phyloP scores from a whole-genome alignment of 2,113 vertebrate genomes.

The Cricetomys ansorgei region DNA sequence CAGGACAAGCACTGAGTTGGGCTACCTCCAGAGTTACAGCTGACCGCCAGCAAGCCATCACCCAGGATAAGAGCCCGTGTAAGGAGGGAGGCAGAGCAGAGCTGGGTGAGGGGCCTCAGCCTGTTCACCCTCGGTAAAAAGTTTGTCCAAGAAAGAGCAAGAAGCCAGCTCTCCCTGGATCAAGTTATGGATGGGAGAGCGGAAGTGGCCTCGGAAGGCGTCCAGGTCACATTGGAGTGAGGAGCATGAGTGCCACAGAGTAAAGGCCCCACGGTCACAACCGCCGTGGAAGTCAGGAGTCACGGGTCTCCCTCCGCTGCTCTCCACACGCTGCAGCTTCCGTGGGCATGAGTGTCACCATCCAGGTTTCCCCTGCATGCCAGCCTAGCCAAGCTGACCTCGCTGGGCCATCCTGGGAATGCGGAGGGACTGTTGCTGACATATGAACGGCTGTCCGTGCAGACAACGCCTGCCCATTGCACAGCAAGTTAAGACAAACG shows the following conservation, averaged over 20 bases:
- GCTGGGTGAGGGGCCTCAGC: not conserved
- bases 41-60: not conserved
- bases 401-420: not conserved
- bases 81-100: not conserved
- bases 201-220: not conserved
- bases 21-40: too few relatives aligned
- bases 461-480: rapidly evolving
- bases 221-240: not conserved
- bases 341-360: not conserved
- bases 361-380: rapidly evolving
- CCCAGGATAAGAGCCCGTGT: rapidly evolving
- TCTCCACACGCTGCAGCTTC: rapidly evolving
- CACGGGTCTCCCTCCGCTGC: not conserved
- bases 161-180: not conserved
- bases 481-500: not conserved
- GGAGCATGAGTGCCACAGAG: not conserved
- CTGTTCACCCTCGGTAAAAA: not conserved
- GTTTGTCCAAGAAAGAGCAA: not conserved
- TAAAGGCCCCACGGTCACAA: not conserved
- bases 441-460: not conserved
- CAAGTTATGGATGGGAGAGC: not conserved
- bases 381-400: not conserved
- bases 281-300: not conserved
- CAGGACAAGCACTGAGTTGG: not conserved
- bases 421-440: not conserved